Evolutionary conservation across 1,140 invertebrate genomes (phyloP), one percentile per base, ranked within the genome.

Genomic region (Drosophila sturtevanti): DNA sequence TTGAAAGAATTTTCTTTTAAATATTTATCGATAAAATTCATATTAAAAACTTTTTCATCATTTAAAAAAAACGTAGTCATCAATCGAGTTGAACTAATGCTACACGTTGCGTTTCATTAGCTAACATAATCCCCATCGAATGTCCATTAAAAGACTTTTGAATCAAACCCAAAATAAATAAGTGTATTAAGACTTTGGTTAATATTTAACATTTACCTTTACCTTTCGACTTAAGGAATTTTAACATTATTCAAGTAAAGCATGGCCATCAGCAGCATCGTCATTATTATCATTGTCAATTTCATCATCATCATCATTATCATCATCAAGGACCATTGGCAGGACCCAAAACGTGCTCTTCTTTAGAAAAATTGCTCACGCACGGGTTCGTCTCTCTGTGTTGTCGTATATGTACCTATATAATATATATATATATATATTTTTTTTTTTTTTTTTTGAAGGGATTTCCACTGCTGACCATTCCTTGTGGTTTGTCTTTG

Each of bases 331-430:
- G n/a, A 65, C 31, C 61, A 63, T 27, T 24, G 60, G 10, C 62
- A 16, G 38, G 24, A 37, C 27, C 72, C 69, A 44, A 54, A 55
- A 86, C 81, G 78, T 86, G 81, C 65, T 71, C 41, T 67, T 41
- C 35, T 44, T 87, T 79, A 87, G 31, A 73, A 71, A 86, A 87
- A 81, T 82, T 76, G 76, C 75, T 87, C 82, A 86, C 82, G 82
- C 82, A 79, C 80, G 65, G 74, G 55, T 64, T 69, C 52, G 74
- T 74, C 63, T 58, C 68, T 63, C 60, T n/a, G 12, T n/a, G 12
- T 41, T 60, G 34, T 60, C 12, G 24, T 31, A 12, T 31, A 31
- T 10, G 18, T 34, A 16, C 12, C 16, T 56, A 34, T 3, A 14
- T 16, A n/a, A n/a, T n/a, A n/a, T n/a, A n/a, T n/a, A 31, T 10